Evolutionary conservation across 2,797 vertebrate genomes (phyloP).

Genomic region (Lacerta agilis): DNA sequence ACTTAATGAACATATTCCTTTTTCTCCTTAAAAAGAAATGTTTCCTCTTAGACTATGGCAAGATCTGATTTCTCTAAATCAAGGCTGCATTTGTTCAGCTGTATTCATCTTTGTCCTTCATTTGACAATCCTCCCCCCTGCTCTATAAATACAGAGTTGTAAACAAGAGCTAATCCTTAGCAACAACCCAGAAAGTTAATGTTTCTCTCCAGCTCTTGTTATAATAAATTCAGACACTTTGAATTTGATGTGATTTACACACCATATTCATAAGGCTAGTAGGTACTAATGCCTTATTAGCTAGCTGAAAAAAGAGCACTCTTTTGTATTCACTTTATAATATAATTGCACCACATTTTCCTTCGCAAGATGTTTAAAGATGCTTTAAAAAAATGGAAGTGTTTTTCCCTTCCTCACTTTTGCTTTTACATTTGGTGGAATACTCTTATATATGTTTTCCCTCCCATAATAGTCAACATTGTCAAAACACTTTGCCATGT

Average conservation of each 20-base stretch:
- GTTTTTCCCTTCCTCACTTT: slow-evolving; percentile 16
- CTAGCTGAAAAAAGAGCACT: slow-evolving; percentile 57
- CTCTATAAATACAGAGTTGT: slow-evolving; percentile 68
- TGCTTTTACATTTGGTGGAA: slow-evolving; percentile 67
- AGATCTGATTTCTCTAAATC: slow-evolving; percentile 66
- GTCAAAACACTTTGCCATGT: slow-evolving; percentile 65
- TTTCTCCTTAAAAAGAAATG: slow-evolving; percentile 67
- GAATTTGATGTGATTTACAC: slow-evolving; percentile 66
- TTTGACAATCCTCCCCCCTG: slow-evolving; percentile 68
- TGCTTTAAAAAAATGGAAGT: slow-evolving; percentile 67
- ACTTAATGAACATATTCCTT: slow-evolving; percentile 68
- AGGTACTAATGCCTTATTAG: slow-evolving; percentile 67
- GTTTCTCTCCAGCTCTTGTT: slow-evolving; percentile 61
- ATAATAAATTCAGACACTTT: slow-evolving; percentile 66
- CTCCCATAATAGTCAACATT: slow-evolving; percentile 59
- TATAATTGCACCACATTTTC: slow-evolving; percentile 64
- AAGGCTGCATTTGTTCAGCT: slow-evolving; percentile 61
- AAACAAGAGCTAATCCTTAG: slow-evolving; percentile 73
- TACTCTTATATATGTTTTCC: slow-evolving; percentile 65
- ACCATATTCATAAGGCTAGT: slow-evolving; percentile 63
- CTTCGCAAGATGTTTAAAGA: slow-evolving; percentile 62
- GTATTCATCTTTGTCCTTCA: slow-evolving; percentile 69
- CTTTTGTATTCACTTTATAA: slow-evolving; percentile 51
- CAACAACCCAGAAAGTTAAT: slow-evolving; percentile 70
- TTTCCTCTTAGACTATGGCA: slow-evolving; percentile 61